These are phyloP conservation scores for Rhynchophorus ferrugineus DNA, from an alignment of 1,140 invertebrate genomes.

Conservation along the genomic window DNA sequence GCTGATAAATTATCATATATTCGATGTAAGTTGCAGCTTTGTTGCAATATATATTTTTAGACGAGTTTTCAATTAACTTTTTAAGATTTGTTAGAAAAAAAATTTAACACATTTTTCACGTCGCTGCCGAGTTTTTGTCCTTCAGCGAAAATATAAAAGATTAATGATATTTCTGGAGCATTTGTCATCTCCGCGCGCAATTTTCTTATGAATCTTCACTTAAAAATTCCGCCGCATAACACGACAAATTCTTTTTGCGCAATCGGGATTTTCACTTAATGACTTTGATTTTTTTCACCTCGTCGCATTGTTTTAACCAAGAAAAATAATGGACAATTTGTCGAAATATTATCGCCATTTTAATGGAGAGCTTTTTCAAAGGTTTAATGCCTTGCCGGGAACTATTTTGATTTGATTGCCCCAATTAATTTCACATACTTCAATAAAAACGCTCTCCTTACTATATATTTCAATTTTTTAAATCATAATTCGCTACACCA, in stretches of 20 bases:
- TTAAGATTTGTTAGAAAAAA: constrained; percentile 14
- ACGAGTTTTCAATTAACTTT: constrained; percentile 15
- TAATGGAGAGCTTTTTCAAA: too few relatives aligned
- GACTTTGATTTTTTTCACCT: constrained; percentile 6
- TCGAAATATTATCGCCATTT: neutral
- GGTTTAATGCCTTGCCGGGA: too few relatives aligned
- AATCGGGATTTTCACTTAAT: constrained; percentile 12
- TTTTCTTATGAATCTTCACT: constrained; percentile 19
- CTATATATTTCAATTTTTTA: too few relatives aligned
- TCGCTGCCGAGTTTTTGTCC: constrained; percentile 11
- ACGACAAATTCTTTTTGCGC: constrained; percentile 4
- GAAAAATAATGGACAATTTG: neutral
- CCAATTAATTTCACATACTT: too few relatives aligned
- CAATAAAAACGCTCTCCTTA: too few relatives aligned
- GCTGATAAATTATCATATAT: too few relatives aligned
- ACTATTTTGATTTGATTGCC: too few relatives aligned
- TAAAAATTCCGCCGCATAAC: constrained; percentile 15
- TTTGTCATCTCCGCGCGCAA: constrained; percentile 15
- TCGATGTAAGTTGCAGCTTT: too few relatives aligned
- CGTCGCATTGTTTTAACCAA: neutral
- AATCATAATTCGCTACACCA: too few relatives aligned
- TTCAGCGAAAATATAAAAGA: constrained; percentile 16
- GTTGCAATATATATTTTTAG: neutral
- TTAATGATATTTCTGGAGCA: constrained; percentile 19
- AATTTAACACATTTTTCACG: constrained; percentile 8